Percentiles rank a stretch among this genome's conserved stretches.
Conservation (phyloP, 92 coral and sea anemone species). For the Parazoanthus atlanticus region DNA sequence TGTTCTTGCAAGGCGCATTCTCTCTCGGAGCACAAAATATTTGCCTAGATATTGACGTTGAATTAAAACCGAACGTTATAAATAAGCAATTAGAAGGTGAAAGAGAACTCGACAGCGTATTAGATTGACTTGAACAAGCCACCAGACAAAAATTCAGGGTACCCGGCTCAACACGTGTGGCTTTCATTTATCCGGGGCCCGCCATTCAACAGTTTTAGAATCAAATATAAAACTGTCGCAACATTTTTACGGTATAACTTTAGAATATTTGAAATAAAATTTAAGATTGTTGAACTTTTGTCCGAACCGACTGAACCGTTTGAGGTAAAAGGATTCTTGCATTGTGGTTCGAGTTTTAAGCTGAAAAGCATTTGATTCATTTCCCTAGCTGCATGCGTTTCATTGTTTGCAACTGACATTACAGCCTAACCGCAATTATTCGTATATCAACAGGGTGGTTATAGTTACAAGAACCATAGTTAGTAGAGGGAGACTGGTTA, state of each 20-base stretch:
- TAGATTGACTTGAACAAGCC: not conserved
- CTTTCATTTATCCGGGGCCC: not conserved
- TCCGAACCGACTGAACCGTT: too few species aligned
- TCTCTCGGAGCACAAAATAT: not conserved
- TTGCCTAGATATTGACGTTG: slow-evolving; percentile 13
- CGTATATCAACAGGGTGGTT: not conserved
- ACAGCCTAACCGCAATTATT: not conserved
- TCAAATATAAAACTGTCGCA: not conserved
- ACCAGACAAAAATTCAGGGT: slow-evolving; percentile 20
- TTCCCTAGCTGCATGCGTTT: not conserved
- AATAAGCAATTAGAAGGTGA: slow-evolving; percentile 12
- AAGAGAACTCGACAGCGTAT: not conserved
- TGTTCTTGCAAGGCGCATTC: slow-evolving; percentile 24
- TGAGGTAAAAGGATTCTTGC: too few species aligned
- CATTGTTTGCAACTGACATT: not conserved
- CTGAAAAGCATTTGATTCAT: not conserved
- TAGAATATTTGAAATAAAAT: too few species aligned
- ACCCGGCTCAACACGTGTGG: slow-evolving; percentile 28
- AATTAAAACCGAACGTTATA: not conserved
- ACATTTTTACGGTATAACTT: not conserved
- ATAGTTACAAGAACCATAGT: too few species aligned
- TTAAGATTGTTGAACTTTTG: too few species aligned
- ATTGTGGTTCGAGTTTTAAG: too few species aligned
- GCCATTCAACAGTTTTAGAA: not conserved
- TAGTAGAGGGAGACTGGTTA: too few species aligned